Conservation (phyloP, 92 coral and sea anemone genomes). For the Epizoanthus fatuus region DNA sequence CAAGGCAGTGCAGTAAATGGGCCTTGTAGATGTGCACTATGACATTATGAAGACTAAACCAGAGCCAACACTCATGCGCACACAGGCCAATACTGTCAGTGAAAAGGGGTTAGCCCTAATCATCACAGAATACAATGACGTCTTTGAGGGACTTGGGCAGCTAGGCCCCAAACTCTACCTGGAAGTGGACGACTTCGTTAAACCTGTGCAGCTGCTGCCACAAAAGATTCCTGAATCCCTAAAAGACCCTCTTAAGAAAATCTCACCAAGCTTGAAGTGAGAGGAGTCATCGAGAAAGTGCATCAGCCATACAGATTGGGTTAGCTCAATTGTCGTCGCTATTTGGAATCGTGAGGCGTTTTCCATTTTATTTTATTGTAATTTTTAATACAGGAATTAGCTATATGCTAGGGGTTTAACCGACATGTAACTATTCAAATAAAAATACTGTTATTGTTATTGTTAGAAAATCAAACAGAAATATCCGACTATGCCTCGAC, state of each 20-base stretch:
- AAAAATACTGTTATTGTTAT: not conserved
- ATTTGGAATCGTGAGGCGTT: too few species aligned
- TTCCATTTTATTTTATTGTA: too few species aligned
- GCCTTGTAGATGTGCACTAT: constrained; percentile 20
- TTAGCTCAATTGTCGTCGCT: too few species aligned
- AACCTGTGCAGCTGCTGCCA: not conserved
- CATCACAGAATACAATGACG: constrained; percentile 9
- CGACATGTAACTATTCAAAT: too few species aligned
- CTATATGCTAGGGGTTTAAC: too few species aligned
- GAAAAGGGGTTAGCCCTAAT: not conserved
- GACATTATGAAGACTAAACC: constrained; percentile 6
- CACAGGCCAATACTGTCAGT: not conserved
- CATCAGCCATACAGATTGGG: too few species aligned
- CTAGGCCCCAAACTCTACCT: not conserved
- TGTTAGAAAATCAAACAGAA: not conserved
- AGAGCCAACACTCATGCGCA: not conserved
- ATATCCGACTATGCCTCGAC: constrained; percentile 24
- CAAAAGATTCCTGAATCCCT: too few species aligned
- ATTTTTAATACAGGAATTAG: too few species aligned
- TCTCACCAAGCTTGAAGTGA: too few species aligned
- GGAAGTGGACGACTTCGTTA: not conserved
- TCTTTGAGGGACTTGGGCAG: constrained; percentile 24
- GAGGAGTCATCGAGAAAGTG: not conserved
- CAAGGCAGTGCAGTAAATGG: constrained; percentile 36
- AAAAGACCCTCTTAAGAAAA: too few species aligned